phyloP scores from a whole-genome alignment of 1,140 invertebrate genomes.

The Teleogryllus occipitalis region DNA sequence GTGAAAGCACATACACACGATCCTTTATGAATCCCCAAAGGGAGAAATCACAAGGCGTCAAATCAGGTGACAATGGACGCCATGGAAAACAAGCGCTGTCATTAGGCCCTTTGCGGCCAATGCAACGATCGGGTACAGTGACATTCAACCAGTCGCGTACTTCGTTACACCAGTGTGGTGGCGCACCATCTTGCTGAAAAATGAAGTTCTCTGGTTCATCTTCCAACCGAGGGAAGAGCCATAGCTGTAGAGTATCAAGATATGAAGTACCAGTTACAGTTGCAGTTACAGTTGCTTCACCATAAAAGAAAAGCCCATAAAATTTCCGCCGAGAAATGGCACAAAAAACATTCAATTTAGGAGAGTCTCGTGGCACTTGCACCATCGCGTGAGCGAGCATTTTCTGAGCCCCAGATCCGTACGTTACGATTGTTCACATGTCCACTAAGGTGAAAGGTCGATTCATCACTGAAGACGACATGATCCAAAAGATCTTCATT shows the following conservation, averaged over 20 bases:
- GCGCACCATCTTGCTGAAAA: constrained; percentile 37
- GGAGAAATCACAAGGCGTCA: constrained; percentile 11
- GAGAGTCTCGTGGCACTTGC: constrained; percentile 11
- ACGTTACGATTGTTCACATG: neutral
- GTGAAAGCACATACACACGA: constrained; percentile 17
- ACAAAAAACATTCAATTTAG: constrained; percentile 17
- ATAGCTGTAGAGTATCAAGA: constrained; percentile 11
- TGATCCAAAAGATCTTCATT: no score
- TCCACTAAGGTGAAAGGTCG: constrained; percentile 14
- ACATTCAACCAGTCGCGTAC: constrained; percentile 32
- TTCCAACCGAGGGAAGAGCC: constrained; percentile 12
- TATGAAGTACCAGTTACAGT: neutral
- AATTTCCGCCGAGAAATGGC: constrained; percentile 15
- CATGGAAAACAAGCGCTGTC: neutral
- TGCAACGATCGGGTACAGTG: constrained; percentile 34
- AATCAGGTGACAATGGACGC: constrained; percentile 8
- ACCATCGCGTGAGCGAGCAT: constrained; percentile 1
- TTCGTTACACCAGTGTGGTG: constrained; percentile 30
- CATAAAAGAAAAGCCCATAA: constrained; percentile 17
- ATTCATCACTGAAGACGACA: constrained; percentile 15
- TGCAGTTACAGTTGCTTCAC: constrained; percentile 17
- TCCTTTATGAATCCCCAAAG: constrained; percentile 24
- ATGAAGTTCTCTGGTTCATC: constrained; percentile 13
- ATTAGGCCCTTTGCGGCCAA: constrained; percentile 32
- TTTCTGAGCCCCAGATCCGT: constrained; percentile 13